Conservation (phyloP, 2,888 invertebrate species). For the Epinotia demarniana region DNA sequence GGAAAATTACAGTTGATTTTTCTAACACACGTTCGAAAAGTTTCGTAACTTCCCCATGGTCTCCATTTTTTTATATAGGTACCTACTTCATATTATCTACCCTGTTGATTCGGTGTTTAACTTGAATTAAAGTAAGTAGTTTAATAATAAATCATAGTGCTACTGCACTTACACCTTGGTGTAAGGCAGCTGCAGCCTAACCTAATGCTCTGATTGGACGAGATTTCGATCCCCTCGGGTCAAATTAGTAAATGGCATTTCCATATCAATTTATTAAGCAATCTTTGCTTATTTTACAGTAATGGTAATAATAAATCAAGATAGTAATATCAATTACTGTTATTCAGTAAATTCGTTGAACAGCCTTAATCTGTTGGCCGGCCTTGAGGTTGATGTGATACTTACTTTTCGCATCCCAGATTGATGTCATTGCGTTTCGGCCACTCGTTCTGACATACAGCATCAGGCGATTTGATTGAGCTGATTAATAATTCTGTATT, state of each 20-base stretch:
- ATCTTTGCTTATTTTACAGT: slow-evolving; percentile 35
- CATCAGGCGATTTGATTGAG: no score
- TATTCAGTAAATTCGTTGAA: slow-evolving; percentile 38
- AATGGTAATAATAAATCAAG: slow-evolving; percentile 40
- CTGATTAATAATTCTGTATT: no score
- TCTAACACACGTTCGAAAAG: no score
- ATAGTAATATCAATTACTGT: slow-evolving; percentile 39
- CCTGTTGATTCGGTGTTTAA: not conserved
- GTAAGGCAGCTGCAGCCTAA: slow-evolving; percentile 34
- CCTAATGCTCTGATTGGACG: slow-evolving; percentile 2
- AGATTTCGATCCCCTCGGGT: slow-evolving; percentile 35
- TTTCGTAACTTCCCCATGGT: no score
- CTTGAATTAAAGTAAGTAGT: not conserved
- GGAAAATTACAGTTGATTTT: no score
- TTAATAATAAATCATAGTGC: not conserved
- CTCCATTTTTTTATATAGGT: no score
- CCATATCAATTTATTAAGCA: slow-evolving; percentile 41
- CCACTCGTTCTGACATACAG: not conserved
- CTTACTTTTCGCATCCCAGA: not conserved
- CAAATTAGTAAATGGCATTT: slow-evolving; percentile 42
- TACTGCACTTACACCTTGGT: slow-evolving; percentile 12
- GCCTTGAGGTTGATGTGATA: slow-evolving; percentile 10
- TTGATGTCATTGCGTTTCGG: not conserved
- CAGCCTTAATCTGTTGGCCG: slow-evolving; percentile 30
- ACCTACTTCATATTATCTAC: not conserved